These are phyloP conservation scores for Apamea sordens DNA, from an alignment of 2,888 invertebrate species.

Conservation along the genomic window DNA sequence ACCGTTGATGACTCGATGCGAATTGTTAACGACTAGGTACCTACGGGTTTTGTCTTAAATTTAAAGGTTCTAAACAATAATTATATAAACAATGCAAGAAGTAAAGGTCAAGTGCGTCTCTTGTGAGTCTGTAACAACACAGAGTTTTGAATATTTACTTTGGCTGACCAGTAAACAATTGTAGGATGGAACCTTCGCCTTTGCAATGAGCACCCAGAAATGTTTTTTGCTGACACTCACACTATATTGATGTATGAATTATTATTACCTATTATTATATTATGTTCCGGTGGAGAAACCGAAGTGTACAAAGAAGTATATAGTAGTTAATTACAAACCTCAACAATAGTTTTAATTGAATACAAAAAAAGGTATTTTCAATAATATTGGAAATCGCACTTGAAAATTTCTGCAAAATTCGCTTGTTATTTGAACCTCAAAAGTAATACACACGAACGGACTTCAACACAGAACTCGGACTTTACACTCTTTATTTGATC, in stretches of 20 bases:
- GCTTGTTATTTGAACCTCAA: neutral
- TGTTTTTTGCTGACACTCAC: slow-evolving; percentile 38
- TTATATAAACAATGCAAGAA: slow-evolving; percentile 26
- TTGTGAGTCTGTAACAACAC: slow-evolving; percentile 41
- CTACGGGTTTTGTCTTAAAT: slow-evolving; percentile 35
- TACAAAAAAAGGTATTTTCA: neutral
- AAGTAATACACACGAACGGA: neutral
- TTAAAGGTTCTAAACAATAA: slow-evolving; percentile 24
- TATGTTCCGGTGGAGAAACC: slow-evolving; percentile 17
- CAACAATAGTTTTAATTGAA: neutral
- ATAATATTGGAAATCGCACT: neutral
- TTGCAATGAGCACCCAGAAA: slow-evolving; percentile 40
- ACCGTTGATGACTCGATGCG: neutral
- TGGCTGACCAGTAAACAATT: slow-evolving; percentile 35
- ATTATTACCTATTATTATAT: slow-evolving; percentile 42
- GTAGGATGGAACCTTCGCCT: slow-evolving; percentile 56
- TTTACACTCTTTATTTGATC: no score
- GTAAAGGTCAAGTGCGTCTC: slow-evolving; percentile 55
- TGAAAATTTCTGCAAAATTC: neutral
- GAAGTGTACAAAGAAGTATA: neutral
- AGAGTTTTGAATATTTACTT: slow-evolving; percentile 39
- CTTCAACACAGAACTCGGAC: no score
- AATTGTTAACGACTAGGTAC: slow-evolving; percentile 24
- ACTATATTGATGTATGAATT: slow-evolving; percentile 24
- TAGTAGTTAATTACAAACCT: neutral